Evolutionary conservation across 2,797 vertebrate species (phyloP).

Genomic region (Gastrophryne carolinensis): DNA sequence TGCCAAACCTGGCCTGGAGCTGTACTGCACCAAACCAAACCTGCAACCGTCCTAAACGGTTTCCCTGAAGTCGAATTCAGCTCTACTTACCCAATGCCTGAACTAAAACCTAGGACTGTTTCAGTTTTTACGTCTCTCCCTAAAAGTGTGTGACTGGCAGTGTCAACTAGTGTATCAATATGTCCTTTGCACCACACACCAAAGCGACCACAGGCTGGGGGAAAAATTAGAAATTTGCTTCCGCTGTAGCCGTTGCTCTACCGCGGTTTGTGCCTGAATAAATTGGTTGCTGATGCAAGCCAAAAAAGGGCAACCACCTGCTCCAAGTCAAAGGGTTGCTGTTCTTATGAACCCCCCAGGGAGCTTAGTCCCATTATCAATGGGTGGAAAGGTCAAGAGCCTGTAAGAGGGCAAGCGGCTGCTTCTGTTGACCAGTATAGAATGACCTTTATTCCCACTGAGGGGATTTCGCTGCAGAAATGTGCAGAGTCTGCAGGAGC

Average conservation of each 20-base stretch:
- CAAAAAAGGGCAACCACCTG: constrained; percentile 2
- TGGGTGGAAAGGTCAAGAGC: constrained; percentile 22
- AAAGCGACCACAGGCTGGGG: not conserved
- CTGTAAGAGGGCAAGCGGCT: not conserved
- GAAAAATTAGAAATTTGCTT: constrained; percentile 8
- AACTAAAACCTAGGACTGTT: not conserved
- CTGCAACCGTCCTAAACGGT: not conserved
- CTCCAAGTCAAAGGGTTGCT: constrained; percentile 20
- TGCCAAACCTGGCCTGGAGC: too few relatives aligned
- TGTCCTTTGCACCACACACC: constrained; percentile 18
- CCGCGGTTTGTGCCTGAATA: not conserved
- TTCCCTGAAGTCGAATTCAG: not conserved
- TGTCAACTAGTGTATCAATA: not conserved
- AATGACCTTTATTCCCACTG: constrained; percentile 19
- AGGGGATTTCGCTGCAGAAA: not conserved
- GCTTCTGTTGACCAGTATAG: constrained; percentile 19
- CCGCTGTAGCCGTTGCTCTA: not conserved
- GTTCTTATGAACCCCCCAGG: not conserved
- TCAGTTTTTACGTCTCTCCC: not conserved
- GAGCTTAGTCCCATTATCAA: constrained; percentile 5
- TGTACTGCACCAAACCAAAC: too few relatives aligned
- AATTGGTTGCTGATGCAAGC: not conserved
- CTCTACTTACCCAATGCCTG: not conserved
- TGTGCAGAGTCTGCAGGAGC: not conserved
- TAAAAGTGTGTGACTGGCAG: not conserved